A percentile compares a stretch with the other conserved stretches of the same genome.
Evolutionary conservation across 2,113 vertebrate genomes (phyloP).

Genomic region (Pelmatolapia mariae): DNA sequence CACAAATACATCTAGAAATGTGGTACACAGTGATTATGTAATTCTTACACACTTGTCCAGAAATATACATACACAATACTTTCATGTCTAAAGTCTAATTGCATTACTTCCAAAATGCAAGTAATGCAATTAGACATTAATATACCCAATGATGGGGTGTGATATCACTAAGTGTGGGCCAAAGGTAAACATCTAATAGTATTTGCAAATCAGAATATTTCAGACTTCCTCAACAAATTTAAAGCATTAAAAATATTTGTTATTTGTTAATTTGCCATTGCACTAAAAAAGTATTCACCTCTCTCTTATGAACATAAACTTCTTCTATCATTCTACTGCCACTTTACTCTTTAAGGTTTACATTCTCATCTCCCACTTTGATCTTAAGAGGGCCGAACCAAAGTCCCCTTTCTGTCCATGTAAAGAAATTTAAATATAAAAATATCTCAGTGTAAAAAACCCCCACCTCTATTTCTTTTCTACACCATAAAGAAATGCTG

Average conservation of each 20-base stretch:
- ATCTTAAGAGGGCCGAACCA: background rate
- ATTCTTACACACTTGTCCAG: background rate
- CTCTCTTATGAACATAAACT: background rate
- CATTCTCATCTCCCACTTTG: background rate
- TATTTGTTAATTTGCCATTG: background rate
- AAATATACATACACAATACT: background rate
- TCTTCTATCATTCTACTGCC: background rate
- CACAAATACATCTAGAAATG: background rate
- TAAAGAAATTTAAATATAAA: background rate
- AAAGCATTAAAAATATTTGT: background rate
- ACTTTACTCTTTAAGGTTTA: background rate
- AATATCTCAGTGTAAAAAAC: background rate
- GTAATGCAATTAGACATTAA: background rate
- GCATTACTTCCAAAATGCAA: background rate
- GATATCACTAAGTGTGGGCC: background rate
- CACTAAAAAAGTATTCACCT: background rate
- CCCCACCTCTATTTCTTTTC: background rate
- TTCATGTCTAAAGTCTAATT: background rate
- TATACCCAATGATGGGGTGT: background rate
- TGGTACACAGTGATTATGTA: background rate
- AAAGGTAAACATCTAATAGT: background rate
- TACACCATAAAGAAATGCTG: background rate
- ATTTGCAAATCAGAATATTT: background rate
- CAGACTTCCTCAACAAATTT: background rate
- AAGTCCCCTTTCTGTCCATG: background rate